These are phyloP conservation scores for Sebastes dallii DNA, from an alignment of 2,797 vertebrate species.

Conservation along the genomic window DNA sequence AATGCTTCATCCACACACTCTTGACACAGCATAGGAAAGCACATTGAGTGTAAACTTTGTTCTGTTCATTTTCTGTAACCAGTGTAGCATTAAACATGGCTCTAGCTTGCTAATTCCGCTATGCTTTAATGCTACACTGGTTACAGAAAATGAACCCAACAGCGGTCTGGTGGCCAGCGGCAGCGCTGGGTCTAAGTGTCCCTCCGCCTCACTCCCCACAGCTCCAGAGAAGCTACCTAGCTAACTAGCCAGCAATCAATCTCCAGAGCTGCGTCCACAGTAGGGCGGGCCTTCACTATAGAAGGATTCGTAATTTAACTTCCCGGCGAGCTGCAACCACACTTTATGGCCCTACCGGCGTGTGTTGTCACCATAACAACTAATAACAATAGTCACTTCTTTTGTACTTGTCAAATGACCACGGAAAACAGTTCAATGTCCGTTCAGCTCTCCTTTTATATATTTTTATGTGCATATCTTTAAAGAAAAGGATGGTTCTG, in stretches of 20 bases:
- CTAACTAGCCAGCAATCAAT: neutral
- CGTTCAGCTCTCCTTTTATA: neutral
- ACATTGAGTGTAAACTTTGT: too few species aligned
- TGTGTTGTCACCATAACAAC: neutral
- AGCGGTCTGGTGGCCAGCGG: neutral
- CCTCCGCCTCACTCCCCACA: neutral
- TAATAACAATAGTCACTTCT: neutral
- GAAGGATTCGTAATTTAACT: too few species aligned
- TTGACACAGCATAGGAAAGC: too few species aligned
- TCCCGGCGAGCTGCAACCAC: neutral
- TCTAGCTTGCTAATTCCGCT: too few species aligned
- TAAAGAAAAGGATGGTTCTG: neutral
- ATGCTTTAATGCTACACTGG: too few species aligned
- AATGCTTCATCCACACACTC: too few species aligned
- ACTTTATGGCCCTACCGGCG: neutral
- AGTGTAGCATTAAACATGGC: too few species aligned
- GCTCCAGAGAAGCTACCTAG: neutral
- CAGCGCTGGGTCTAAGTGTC: neutral
- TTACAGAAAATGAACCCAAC: too few species aligned
- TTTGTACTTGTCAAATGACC: neutral
- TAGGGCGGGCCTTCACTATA: too few species aligned
- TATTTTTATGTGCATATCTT: neutral
- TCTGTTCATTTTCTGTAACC: too few species aligned
- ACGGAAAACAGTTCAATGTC: neutral
- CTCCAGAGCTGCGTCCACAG: too few species aligned